Evolutionary conservation across 2,797 vertebrate genomes (phyloP).

Genomic region (Manis javanica): DNA sequence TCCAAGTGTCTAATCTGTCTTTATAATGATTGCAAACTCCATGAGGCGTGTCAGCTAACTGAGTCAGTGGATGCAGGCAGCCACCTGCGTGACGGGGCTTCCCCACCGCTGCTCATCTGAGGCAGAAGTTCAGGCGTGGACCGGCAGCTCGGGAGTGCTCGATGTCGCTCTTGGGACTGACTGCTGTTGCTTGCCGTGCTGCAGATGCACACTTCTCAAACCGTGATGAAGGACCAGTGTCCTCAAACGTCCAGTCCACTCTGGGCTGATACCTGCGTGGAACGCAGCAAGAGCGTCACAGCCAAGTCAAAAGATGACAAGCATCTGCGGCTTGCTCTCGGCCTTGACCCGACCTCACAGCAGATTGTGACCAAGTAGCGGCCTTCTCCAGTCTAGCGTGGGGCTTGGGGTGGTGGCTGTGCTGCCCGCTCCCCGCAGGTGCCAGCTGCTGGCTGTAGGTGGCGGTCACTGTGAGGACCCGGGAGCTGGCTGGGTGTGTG

Average conservation of each 20-base stretch:
- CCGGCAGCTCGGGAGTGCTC: rapidly evolving
- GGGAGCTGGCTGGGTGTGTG: rapidly evolving
- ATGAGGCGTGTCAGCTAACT: no score
- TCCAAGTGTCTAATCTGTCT: neutral
- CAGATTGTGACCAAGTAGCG: rapidly evolving
- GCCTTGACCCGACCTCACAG: neutral
- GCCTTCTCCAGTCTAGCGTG: rapidly evolving
- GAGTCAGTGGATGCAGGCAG: rapidly evolving
- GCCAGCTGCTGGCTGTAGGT: rapidly evolving
- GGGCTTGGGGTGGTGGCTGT: neutral
- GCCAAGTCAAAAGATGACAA: rapidly evolving
- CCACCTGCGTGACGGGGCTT: rapidly evolving
- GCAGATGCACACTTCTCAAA: neutral
- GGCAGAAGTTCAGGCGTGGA: rapidly evolving
- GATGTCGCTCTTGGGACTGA: rapidly evolving
- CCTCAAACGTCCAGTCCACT: neutral
- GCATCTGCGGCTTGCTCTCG: rapidly evolving
- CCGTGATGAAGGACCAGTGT: neutral
- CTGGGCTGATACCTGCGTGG: no score
- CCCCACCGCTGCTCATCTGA: rapidly evolving
- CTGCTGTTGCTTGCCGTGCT: rapidly evolving
- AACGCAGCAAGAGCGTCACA: rapidly evolving
- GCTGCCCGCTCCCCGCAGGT: neutral
- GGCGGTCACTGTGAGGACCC: rapidly evolving
- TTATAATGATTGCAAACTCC: neutral